phyloP scores from a whole-genome alignment of 2,797 vertebrate species.

The Aeoliscus strigatus region DNA sequence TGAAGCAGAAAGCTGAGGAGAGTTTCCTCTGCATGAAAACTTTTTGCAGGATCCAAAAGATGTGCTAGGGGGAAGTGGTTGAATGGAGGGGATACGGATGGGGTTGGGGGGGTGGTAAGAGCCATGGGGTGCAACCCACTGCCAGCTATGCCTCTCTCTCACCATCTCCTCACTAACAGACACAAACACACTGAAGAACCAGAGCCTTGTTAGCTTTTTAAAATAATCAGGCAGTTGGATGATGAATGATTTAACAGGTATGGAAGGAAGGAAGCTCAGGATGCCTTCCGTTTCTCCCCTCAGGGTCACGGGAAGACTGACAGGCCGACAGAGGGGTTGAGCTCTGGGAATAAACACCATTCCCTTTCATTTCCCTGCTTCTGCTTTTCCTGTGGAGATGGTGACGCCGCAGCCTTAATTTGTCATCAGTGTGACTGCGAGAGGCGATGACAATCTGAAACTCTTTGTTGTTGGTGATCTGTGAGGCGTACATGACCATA shows the following conservation, averaged over 20 bases:
- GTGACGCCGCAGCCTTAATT: conserved; percentile 60
- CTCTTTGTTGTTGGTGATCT: no score
- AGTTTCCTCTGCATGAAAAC: conserved; percentile 39
- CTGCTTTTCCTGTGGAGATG: conserved; percentile 67
- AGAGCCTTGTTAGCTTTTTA: conserved; percentile 73
- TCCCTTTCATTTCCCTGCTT: conserved; percentile 72
- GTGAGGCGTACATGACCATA: no score
- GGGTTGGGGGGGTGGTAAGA: conserved; percentile 28
- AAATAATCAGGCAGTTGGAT: conserved; percentile 79
- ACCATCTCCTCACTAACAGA: conserved; percentile 8
- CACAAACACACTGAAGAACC: conserved; percentile 46
- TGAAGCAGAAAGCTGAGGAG: conserved; percentile 24
- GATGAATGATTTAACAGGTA: conserved; percentile 79
- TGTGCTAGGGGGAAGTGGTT: conserved; percentile 41
- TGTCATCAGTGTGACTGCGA: conserved; percentile 55
- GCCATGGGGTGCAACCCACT: conserved; percentile 65
- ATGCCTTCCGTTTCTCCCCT: conserved; percentile 69
- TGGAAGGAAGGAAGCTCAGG: conserved; percentile 74
- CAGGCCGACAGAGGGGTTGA: conserved; percentile 71
- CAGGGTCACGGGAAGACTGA: conserved; percentile 68
- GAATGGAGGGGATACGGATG: conserved; percentile 15
- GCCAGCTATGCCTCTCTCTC: conserved; percentile 54
- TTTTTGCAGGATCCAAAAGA: conserved; percentile 53
- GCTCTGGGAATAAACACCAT: conserved; percentile 76
- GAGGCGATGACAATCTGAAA: conserved; percentile 55